Base-by-base conservation (phyloP, 1,140 invertebrate genomes). In the Lepidurus apus region DNA sequence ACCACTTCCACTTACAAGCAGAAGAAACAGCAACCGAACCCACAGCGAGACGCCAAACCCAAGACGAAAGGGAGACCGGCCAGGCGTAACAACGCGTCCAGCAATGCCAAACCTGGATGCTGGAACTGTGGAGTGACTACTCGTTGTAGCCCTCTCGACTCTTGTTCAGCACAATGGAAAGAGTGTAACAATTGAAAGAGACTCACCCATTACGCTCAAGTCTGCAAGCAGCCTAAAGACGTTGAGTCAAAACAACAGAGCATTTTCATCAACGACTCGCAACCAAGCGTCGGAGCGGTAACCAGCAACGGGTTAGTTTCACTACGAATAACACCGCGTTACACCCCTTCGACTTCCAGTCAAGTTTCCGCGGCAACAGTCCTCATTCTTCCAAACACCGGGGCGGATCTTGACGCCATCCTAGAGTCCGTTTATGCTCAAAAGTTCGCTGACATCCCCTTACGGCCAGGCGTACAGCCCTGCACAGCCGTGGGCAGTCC, bases 371-470 rank as follows among this genome's bases (percentile, higher is more conserved):
- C 74, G 13, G 6, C 10, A 5, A 26, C 34, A 10, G 74, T 74
- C 7, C 74, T 6, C 24, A 42, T n/a, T 10, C 74, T 74, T 7
- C 74, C 74, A 13, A 24, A 74, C 24, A 74, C n/a, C 17, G 74
- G 74, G 21, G 74, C 74, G 5, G 74, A 74, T 42, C 10, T 74
- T 6, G 74, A 74, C 74, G 74, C 74, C 11, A 74, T 74, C 0
- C 74, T 24, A 0, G 26, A 42, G 5, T 26, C 6, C 7, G 43
- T 24, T 0, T 74, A 42, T 74, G 26, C 7, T 13, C 17, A 24
- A 42, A 0, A 17, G 13, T 74, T 34, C 6, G 11, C 34, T 42
- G n/a, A n/a, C 73, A 42, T 74, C 9, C 10, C 9, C 10, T 42
- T 74, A 7, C 5, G 4, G 34, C 74, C 74, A 10, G 74, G 26